Base-by-base conservation (phyloP, 2,113 vertebrate species). In the Oncorhynchus mykiss region DNA sequence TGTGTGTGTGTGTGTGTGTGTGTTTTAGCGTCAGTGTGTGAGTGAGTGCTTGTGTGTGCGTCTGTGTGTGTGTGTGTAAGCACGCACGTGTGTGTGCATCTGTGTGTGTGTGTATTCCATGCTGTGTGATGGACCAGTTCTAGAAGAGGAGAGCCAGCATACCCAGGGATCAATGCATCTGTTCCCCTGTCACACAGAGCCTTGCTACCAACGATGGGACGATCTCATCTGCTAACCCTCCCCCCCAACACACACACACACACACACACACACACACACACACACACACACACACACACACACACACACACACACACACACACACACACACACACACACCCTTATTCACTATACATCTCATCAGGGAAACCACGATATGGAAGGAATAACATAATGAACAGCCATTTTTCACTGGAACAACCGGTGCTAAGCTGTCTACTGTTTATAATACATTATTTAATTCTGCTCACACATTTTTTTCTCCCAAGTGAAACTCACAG, bases 331-430 rank as follows among this genome's bases (percentile, higher is more conserved):
- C 70, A 68, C 71, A 27, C 60, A 22, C 34, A 59, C 57, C 59
- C 70, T n/a, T 69, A 51, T 54, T 11, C 24, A 24, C 24, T 18
- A 16, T 60, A 82, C 78, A 88, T 77, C 80, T 82, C 84, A 84
- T 88, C 87, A 89, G 82, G 80, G 83, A 67, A 71, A 68, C 73
- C 14, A 74, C 73, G 88, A 83, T 82, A 88, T 85, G 90, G 81
- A 86, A 83, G 88, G 78, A 48, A 39, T 80, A 76, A 83, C 84
- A 82, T 89, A 88, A 89, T 91, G 85, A 88, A 84, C 22, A 85
- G 81, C 76, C 85, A 88, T 91, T 91, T 88, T 84, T 91, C 88
- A 91, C 39, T 78, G 80, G 85, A 84, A 80, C 87, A 85, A 88
- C 76, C 65, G 2, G 39, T 12, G 9, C 9, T 45, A 34, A 82